Base-by-base conservation (phyloP, 2,888 invertebrate species). In the Pheosia gnoma region DNA sequence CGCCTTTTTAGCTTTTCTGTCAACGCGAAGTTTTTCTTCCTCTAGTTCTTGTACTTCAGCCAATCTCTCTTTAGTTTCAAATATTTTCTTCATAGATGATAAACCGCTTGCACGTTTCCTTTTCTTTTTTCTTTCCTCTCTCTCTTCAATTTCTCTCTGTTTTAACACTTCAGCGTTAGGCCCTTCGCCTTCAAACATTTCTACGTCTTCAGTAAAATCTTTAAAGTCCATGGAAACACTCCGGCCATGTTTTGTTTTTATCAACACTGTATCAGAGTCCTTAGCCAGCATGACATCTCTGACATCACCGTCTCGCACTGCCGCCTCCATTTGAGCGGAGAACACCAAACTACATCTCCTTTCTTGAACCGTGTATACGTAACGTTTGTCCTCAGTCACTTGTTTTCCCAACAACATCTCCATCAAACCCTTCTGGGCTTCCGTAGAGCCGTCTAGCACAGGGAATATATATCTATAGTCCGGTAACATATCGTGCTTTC, bases 401-500 rank as follows among this genome's bases (percentile, higher is more conserved):
- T 89, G 94, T 81, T 95, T 96, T 69, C 88, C 90, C 63, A 95
- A 92, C 57, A 97, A 86, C 76, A 96, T 84, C 70, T 95, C 95
- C 67, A 95, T 89, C 45, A 97, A 85, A 54, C 90, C 87, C 80
- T 95, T 95, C 72, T 96, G 96, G 58, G 94, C 95, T 70, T 96
- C 96, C 11, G 95, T 94, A 13, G 95, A 95, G 38, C 95, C 95
- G 72, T 96, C 96, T 56, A 97, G 85, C 25, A 96, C 91, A 0
- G 97, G 97, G 75, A 96, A 95, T 71, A 97, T 95, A 79, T 97
- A 97, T 68, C 96, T 95, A 80, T 95, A 97, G 77, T 96, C 96
- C 53, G 96, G 94, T 60, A 96, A 86, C 52, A 95, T 85, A 37
- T 95, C 94, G 81, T 97, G 96, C 80, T 95, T 95, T 83, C 95